Base-by-base conservation (phyloP, 2,888 invertebrate species). In the Clitarchus hookeri region DNA sequence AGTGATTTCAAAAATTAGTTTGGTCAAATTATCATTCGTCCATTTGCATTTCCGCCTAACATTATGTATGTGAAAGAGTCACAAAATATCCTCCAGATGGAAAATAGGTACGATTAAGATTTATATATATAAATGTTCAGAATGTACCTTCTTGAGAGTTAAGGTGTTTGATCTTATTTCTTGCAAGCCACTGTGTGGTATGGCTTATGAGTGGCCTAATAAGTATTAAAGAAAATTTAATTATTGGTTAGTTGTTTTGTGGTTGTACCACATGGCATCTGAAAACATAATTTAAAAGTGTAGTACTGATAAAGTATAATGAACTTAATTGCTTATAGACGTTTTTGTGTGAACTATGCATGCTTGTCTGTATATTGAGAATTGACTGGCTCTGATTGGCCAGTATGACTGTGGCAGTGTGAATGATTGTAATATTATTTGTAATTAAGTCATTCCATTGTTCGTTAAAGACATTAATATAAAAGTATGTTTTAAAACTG, bases 401-500 rank as follows among this genome's bases (percentile, higher is more conserved):
- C 11, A 65, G n/a, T 65, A n/a, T 65, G 65, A n/a, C 65, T 65
- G 65, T n/a, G 65, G 1, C 65, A 65, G 65, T 65, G n/a, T 65
- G 65, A 65, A 65, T 65, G 65, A 65, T 65, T 23, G 23, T 65
- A 65, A 65, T 65, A 19, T 65, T 65, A 65, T 65, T 65, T 65
- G 6, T 65, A 65, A 65, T 65, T 65, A 53, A 53, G 65, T n/a
- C 65, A 82, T 82, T 82, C 82, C 82, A 82, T 82, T 82, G 82
- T 44, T 82, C 12, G 82, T 82, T 82, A 82, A 82, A n/a, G 13
- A 82, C n/a, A 23, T 36, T 44, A 82, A 36, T 27, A 82, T 27
- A 82, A 36, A 82, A 79, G 27, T 36, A 82, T 82, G 82, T 36
- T 82, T 82, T 82, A 82, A 82, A 27, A 82, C 12, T 82, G 82